Conservation (phyloP, 1,140 invertebrate genomes). For the Galleria mellonella region DNA sequence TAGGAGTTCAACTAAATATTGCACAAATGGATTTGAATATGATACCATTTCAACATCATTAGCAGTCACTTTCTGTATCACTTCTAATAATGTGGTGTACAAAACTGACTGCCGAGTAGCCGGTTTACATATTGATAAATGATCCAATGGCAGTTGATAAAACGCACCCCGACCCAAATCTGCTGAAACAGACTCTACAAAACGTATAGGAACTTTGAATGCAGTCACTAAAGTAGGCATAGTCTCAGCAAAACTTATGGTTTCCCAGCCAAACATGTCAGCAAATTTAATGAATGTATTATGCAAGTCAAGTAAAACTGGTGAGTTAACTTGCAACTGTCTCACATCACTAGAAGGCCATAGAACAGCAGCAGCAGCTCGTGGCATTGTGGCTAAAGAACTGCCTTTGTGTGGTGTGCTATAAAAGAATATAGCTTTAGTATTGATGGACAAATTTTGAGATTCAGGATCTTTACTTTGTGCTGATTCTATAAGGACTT, state of each 20-base stretch:
- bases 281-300: conserved; percentile 77
- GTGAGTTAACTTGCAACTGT: conserved; percentile 84
- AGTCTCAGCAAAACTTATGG: conserved; percentile 85
- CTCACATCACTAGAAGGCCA: conserved; percentile 88
- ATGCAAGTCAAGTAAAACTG: conserved; percentile 79
- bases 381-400: conserved; percentile 72
- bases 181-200: conserved; percentile 82
- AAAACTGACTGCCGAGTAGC: conserved; percentile 74
- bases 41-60: conserved; percentile 31
- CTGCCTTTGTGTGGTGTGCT: conserved; percentile 86
- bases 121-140: conserved; percentile 88
- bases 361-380: conserved; percentile 80
- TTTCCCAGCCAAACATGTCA: conserved; percentile 74
- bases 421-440: conserved; percentile 85
- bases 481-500: conserved; percentile 58
- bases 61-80: conserved; percentile 32
- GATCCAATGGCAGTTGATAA: conserved; percentile 82
- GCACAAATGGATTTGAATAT: conserved; percentile 20
- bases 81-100: conserved; percentile 60
- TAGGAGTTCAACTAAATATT: conserved; percentile 21
- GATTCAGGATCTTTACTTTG: conserved; percentile 34
- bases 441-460: conserved; percentile 77
- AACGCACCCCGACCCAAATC: conserved; percentile 85
- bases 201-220: conserved; percentile 76
- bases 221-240: conserved; percentile 80